Percentiles rank a stretch among this genome's conserved stretches.
Evolutionary conservation across 2,113 vertebrate species (phyloP).

Genomic region (Gnathonemus echidnorhynchus): DNA sequence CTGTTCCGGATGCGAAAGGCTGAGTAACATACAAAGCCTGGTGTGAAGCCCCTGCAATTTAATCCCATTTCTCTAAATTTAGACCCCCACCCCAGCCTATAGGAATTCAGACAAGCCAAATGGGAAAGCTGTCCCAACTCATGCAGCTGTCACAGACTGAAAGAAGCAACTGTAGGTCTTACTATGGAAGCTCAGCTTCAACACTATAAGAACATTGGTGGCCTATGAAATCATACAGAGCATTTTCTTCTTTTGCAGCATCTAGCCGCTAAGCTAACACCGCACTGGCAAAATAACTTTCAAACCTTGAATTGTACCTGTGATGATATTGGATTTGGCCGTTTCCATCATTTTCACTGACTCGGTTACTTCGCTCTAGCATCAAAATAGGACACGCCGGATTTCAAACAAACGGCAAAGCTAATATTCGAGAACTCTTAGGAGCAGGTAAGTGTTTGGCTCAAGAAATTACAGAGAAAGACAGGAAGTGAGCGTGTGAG

Average conservation of each 20-base stretch:
- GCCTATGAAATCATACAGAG: not conserved
- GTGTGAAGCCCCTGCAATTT: conserved; percentile 74
- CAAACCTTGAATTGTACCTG: not conserved
- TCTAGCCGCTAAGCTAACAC: not conserved
- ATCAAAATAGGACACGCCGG: not conserved
- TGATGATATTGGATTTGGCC: not conserved
- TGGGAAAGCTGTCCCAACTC: conserved; percentile 61
- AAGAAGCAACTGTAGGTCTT: conserved; percentile 80
- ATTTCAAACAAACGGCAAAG: not conserved
- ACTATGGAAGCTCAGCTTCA: conserved; percentile 40
- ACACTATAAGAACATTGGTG: not conserved
- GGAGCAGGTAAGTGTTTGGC: not conserved
- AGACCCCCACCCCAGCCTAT: conserved; percentile 62
- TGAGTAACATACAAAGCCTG: conserved; percentile 64
- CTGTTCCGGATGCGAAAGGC: conserved; percentile 63
- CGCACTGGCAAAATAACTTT: not conserved
- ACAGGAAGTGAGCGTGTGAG: not conserved
- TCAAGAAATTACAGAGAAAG: not conserved
- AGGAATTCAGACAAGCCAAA: conserved; percentile 77
- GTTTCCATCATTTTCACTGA: not conserved
- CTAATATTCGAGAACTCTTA: not conserved
- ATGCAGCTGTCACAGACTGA: conserved; percentile 84
- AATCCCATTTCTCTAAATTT: conserved; percentile 84
- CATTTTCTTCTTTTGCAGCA: not conserved
- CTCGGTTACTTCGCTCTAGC: not conserved